phyloP scores from a whole-genome alignment of 2,888 invertebrate species.

The Apamea monoglypha region DNA sequence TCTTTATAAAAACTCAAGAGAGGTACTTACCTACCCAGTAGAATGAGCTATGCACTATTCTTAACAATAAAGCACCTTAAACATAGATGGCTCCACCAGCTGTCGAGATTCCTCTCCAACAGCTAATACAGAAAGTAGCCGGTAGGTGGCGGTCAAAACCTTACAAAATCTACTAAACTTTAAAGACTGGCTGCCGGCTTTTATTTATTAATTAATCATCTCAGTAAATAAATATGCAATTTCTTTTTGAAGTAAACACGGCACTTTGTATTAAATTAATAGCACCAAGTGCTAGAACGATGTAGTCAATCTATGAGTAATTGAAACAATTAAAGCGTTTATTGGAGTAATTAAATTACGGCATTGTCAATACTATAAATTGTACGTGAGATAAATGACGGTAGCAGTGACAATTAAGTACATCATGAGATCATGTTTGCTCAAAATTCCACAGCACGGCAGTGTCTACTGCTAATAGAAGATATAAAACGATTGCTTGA shows the following conservation, averaged over 20 bases:
- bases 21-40: not conserved
- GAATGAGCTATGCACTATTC: not conserved
- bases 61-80: slow-evolving; percentile 9
- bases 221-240: not conserved
- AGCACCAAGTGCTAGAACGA: not conserved
- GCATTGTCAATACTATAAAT: slow-evolving; percentile 19
- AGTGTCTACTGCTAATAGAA: not conserved
- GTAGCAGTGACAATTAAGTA: not conserved
- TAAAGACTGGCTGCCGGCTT: not conserved
- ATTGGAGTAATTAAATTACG: slow-evolving; percentile 41
- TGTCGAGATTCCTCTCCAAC: not conserved
- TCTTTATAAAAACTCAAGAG: not conserved
- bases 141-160: slow-evolving; percentile 63
- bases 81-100: slow-evolving; percentile 53
- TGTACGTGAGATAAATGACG: slow-evolving; percentile 1
- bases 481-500: slow-evolving; percentile 7
- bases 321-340: slow-evolving; percentile 43
- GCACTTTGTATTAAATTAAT: not conserved
- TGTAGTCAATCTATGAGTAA: slow-evolving; percentile 30
- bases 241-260: not conserved
- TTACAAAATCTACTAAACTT: slow-evolving; percentile 5
- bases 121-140: slow-evolving; percentile 20
- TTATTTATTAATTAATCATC: not conserved
- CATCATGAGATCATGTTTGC: slow-evolving; percentile 11
- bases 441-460: not conserved